Base-by-base conservation (phyloP, 2,888 invertebrate genomes). In the Panopea generosa region DNA sequence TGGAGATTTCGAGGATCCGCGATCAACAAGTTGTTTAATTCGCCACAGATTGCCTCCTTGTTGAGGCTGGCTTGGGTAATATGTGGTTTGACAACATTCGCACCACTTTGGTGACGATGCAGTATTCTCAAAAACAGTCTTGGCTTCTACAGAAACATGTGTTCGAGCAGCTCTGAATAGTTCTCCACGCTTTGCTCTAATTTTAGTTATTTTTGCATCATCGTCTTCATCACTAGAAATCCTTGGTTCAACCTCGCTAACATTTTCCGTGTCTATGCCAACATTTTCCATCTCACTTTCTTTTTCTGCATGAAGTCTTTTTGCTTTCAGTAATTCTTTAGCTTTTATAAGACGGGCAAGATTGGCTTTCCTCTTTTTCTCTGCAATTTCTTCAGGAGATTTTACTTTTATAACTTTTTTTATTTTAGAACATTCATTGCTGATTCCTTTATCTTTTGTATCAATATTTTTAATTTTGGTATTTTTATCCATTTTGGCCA, bases 141-240 rank as follows among this genome's bases (percentile, higher is more conserved):
- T 84, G 14, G 75, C 62, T 38, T 80, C 76, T 14, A 77, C 76
- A 53, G 63, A 66, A 7, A 77, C 76, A 69, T 84, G 77, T 24
- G 84, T 85, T 59, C 84, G 67, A 20, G 84, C 83, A 29, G 84
- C 73, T 50, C 79, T 57, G 27, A 56, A 71, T 11, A 77, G 70
- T 20, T 82, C 84, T 38, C 72, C 77, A 66, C 69, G 78, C 26
- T 71, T 71, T 33, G 69, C 49, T 29, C 68, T 71, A 3, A 55
- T 22, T 62, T 77, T 77, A 7, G 55, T 61, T 22, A 26, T 60
- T 55, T 73, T 57, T 40, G 68, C 11, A 55, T 77, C 65, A 52
- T 16, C 38, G 43, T 63, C 50, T 24, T 52, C 68, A 3, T 65
- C 68, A 68, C 33, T 33, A 33, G 43, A 47, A 43, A 53, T 27